These are phyloP conservation scores for Cheiracanthium punctorium DNA, from an alignment of 2,888 invertebrate genomes.

Conservation along the genomic window DNA sequence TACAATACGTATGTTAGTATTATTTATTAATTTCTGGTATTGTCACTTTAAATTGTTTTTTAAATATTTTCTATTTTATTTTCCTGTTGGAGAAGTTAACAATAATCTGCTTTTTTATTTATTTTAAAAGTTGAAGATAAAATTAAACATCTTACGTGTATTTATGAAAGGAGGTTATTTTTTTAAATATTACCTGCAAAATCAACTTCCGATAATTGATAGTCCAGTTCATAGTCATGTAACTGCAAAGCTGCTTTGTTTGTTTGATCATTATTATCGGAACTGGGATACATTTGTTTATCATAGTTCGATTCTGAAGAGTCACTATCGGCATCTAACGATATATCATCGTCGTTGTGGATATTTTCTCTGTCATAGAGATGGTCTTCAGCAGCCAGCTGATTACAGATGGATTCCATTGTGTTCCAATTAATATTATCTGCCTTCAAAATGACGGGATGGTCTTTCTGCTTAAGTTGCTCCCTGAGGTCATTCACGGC, in stretches of 20 bases:
- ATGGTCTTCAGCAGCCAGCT: conserved; percentile 17
- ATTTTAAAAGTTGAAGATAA: too few species aligned
- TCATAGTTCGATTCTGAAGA: background rate
- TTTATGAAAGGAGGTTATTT: too few species aligned
- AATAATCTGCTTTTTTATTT: too few species aligned
- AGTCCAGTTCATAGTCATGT: conserved; percentile 49
- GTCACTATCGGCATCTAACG: background rate
- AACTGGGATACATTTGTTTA: background rate
- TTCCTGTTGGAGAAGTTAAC: too few species aligned
- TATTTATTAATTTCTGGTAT: too few species aligned
- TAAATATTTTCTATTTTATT: too few species aligned
- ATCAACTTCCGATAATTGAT: conserved; percentile 44
- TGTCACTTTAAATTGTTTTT: too few species aligned
- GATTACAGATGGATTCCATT: conserved; percentile 35
- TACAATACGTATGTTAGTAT: too few species aligned
- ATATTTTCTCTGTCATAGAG: background rate
- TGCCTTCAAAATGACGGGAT: conserved; percentile 21
- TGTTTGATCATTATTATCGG: background rate
- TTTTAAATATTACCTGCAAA: conserved; percentile 23
- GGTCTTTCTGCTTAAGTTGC: conserved; percentile 24
- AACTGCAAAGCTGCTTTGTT: background rate
- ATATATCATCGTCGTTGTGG: background rate
- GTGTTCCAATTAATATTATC: conserved; percentile 29
- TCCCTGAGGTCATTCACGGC: conserved; percentile 28
- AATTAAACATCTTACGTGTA: too few species aligned